phyloP scores from a whole-genome alignment of 2,888 invertebrate species.

The Leptinotarsa rubiginosa region DNA sequence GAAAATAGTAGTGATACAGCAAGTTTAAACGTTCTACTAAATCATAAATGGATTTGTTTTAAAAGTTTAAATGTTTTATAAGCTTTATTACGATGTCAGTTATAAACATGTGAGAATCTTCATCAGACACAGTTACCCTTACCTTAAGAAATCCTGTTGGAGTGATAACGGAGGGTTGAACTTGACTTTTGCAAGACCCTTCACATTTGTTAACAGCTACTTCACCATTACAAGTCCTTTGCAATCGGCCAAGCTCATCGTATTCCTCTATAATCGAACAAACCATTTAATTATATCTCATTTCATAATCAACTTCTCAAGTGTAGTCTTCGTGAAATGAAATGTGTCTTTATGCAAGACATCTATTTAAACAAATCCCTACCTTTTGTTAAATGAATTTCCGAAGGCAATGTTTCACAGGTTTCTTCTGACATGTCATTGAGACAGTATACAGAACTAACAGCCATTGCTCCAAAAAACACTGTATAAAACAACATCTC shows the following conservation, averaged over 20 bases:
- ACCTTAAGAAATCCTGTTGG: slow-evolving; percentile 91
- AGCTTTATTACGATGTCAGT: too few relatives aligned
- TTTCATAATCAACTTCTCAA: too few relatives aligned
- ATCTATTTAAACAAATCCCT: slow-evolving; percentile 40
- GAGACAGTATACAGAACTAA: slow-evolving; percentile 53
- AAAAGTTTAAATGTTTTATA: too few relatives aligned
- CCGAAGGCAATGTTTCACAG: slow-evolving; percentile 87
- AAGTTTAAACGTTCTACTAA: too few relatives aligned
- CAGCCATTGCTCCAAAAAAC: slow-evolving; percentile 48
- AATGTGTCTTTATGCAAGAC: not conserved
- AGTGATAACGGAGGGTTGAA: slow-evolving; percentile 89
- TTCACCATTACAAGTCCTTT: slow-evolving; percentile 90
- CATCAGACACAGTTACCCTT: not conserved
- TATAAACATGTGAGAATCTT: too few relatives aligned
- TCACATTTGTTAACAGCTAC: slow-evolving; percentile 93
- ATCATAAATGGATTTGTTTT: too few relatives aligned
- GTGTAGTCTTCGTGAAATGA: not conserved
- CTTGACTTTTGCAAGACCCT: slow-evolving; percentile 91
- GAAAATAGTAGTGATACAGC: too few relatives aligned
- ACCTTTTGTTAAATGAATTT: slow-evolving; percentile 90
- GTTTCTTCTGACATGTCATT: slow-evolving; percentile 73
- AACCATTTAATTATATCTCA: too few relatives aligned
- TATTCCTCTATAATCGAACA: slow-evolving; percentile 79
- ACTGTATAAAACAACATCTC: slow-evolving; percentile 50
- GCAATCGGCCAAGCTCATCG: slow-evolving; percentile 84